Evolutionary conservation across 2,888 invertebrate species (phyloP).

Genomic region (Steinernema carpocapsae): DNA sequence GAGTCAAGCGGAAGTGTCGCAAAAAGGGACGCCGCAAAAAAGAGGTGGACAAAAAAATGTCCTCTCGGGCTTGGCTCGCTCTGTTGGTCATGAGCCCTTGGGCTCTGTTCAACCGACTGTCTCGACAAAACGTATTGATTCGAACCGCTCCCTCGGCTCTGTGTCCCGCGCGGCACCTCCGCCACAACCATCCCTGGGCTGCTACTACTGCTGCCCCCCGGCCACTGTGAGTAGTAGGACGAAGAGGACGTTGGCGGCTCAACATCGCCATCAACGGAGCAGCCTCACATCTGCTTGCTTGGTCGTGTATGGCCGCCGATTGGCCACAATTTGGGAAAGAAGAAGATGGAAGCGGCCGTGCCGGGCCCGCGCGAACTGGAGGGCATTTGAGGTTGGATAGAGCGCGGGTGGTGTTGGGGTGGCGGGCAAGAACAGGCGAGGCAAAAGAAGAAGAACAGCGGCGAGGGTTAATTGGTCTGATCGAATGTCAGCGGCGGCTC

Average conservation of each 20-base stretch:
- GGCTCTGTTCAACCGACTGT: background rate
- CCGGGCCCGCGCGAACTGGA: background rate
- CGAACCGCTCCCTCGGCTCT: background rate
- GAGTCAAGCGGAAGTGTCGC: too few species aligned
- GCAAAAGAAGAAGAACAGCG: too few species aligned
- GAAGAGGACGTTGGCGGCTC: too few species aligned
- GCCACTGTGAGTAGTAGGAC: too few species aligned
- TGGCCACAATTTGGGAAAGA: slow-evolving; percentile 16
- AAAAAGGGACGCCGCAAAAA: too few species aligned
- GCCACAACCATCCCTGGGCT: too few species aligned
- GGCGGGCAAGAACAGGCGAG: too few species aligned
- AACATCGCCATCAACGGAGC: too few species aligned
- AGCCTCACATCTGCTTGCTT: too few species aligned
- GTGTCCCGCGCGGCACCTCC: slow-evolving; percentile 18
- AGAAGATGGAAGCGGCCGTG: background rate
- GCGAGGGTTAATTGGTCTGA: too few species aligned
- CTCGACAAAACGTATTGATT: slow-evolving; percentile 27
- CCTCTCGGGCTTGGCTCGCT: background rate
- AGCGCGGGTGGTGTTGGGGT: too few species aligned
- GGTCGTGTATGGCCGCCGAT: background rate
- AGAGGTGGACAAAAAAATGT: slow-evolving; percentile 3
- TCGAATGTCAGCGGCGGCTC: too few species aligned
- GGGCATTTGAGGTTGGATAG: slow-evolving; percentile 15
- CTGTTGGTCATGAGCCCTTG: background rate
- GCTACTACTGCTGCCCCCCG: background rate